These are phyloP conservation scores for Malurus leucopterus DNA, from an alignment of 2,797 vertebrate species.

Conservation along the genomic window DNA sequence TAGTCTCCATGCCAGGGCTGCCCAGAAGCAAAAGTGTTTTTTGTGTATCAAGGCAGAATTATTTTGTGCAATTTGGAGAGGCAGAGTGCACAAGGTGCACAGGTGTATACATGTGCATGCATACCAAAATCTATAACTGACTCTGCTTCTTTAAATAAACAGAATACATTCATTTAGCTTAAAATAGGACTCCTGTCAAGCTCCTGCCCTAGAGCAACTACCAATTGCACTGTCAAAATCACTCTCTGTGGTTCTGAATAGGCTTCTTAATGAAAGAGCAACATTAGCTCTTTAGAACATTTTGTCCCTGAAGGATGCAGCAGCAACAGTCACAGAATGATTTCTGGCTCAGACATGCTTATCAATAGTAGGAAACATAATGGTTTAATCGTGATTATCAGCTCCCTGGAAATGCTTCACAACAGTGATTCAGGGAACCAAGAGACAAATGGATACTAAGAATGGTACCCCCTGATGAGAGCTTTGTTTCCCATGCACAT, in stretches of 20 bases:
- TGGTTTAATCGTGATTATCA: not conserved
- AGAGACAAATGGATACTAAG: not conserved
- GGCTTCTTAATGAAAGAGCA: slow-evolving; percentile 61
- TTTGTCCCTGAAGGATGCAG: slow-evolving; percentile 57
- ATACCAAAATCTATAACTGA: not conserved
- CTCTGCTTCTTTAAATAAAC: slow-evolving; percentile 48
- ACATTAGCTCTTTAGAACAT: slow-evolving; percentile 56
- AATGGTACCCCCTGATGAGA: not conserved
- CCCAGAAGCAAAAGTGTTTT: not conserved
- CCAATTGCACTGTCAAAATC: slow-evolving; percentile 47
- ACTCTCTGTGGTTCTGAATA: slow-evolving; percentile 52
- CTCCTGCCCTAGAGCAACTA: slow-evolving; percentile 36
- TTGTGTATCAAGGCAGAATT: not conserved
- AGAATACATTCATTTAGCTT: slow-evolving; percentile 29
- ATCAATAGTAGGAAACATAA: slow-evolving; percentile 21
- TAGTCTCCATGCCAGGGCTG: not conserved
- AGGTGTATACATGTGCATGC: not conserved
- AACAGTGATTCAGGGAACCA: not conserved
- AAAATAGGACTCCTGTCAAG: slow-evolving; percentile 52
- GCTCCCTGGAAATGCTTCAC: slow-evolving; percentile 16
- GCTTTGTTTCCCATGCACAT: not conserved
- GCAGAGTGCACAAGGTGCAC: not conserved
- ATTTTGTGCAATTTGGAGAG: not conserved
- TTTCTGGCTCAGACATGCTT: slow-evolving; percentile 35
- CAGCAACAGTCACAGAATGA: slow-evolving; percentile 16